phyloP scores from a whole-genome alignment of 1,140 invertebrate species.

The Drosophila erecta region DNA sequence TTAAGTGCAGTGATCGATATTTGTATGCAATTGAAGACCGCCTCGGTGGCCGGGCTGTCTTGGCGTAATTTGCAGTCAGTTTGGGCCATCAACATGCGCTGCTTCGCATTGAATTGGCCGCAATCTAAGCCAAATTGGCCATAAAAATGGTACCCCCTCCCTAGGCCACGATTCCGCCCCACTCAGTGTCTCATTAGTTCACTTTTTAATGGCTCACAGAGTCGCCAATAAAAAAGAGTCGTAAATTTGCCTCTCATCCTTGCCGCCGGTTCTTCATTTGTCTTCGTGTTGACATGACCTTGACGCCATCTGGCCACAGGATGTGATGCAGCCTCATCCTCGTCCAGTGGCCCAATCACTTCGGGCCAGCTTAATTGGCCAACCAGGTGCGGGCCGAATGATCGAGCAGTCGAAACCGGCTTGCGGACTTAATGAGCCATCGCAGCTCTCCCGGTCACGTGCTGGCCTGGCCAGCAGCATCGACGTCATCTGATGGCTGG shows the following conservation, averaged over 20 bases:
- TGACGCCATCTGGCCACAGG: slow-evolving; percentile 56
- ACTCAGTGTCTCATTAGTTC: slow-evolving; percentile 66
- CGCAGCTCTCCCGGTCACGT: slow-evolving; percentile 43
- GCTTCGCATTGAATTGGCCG: slow-evolving; percentile 28
- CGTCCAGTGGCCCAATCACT: slow-evolving; percentile 9
- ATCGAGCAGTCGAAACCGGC: slow-evolving; percentile 52
- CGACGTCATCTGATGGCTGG: slow-evolving; percentile 17
- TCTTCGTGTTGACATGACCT: slow-evolving; percentile 42
- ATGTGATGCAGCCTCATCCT: slow-evolving; percentile 22
- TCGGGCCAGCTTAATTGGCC: slow-evolving; percentile 26
- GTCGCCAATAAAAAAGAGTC: slow-evolving; percentile 49
- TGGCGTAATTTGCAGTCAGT: slow-evolving; percentile 44
- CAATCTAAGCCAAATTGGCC: slow-evolving; percentile 54
- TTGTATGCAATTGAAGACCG: slow-evolving; percentile 59
- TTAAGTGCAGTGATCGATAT: slow-evolving; percentile 31
- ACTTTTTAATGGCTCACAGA: slow-evolving; percentile 49
- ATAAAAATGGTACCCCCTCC: slow-evolving; percentile 39
- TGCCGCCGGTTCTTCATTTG: slow-evolving; percentile 30
- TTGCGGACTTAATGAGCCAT: slow-evolving; percentile 56
- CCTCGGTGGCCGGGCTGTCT: slow-evolving; percentile 21
- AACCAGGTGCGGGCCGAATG: background rate
- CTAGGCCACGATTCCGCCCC: slow-evolving; percentile 9
- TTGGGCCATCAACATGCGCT: slow-evolving; percentile 34
- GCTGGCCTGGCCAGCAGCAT: slow-evolving; percentile 31
- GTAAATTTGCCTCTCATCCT: slow-evolving; percentile 46